Evolutionary conservation across 1,140 invertebrate genomes (phyloP).

Genomic region (Calliopsis andreniformis): DNA sequence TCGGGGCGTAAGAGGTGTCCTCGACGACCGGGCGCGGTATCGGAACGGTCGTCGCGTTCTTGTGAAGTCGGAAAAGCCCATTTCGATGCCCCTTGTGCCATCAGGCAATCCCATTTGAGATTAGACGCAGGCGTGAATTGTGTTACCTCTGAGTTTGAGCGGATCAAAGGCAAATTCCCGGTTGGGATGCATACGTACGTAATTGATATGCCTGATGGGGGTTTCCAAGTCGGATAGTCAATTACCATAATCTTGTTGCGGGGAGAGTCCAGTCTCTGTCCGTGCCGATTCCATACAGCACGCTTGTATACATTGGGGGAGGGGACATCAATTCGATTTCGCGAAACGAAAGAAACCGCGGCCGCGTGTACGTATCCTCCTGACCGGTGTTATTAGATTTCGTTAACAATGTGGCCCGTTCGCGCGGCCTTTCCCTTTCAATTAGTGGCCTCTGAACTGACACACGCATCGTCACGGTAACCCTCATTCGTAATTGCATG

Average conservation of each 20-base stretch:
- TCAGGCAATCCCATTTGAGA: constrained; percentile 74
- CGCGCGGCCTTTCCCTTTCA: constrained; percentile 54
- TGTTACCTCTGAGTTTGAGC: constrained; percentile 73
- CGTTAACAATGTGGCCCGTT: constrained; percentile 18
- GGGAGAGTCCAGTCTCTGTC: constrained; percentile 46
- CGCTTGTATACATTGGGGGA: constrained; percentile 57
- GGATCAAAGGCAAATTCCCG: constrained; percentile 78
- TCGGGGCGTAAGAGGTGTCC: constrained; percentile 43
- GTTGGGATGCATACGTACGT: constrained; percentile 76
- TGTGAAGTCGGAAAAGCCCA: constrained; percentile 69
- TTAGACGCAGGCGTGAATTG: constrained; percentile 75
- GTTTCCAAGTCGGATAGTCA: constrained; percentile 79
- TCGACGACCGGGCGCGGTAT: constrained; percentile 8
- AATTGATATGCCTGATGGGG: constrained; percentile 78
- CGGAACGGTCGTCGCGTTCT: constrained; percentile 59
- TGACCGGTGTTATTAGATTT: constrained; percentile 59
- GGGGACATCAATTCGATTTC: constrained; percentile 72
- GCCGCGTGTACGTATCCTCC: constrained; percentile 6
- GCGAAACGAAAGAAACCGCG: constrained; percentile 62
- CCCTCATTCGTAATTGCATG: constrained; percentile 52
- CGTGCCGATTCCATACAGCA: constrained; percentile 68
- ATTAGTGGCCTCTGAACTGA: constrained; percentile 56
- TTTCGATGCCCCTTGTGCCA: constrained; percentile 71
- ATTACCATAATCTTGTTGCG: constrained; percentile 80
- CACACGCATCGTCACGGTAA: constrained; percentile 38